Conservation (phyloP, 2,113 vertebrate species). For the Cochlearius cochlearius region DNA sequence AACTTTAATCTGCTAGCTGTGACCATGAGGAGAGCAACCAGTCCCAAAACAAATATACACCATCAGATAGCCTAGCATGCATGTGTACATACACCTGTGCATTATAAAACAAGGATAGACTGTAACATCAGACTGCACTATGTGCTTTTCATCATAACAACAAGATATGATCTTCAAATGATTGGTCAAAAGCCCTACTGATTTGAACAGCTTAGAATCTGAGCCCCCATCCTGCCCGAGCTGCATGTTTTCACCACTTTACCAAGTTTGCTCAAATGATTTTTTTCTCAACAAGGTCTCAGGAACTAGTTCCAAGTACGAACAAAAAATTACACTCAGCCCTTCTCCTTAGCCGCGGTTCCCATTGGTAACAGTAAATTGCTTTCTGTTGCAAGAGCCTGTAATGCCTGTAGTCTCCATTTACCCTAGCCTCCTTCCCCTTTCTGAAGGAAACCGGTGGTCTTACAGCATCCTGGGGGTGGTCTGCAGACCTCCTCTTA, state of each 20-base stretch:
- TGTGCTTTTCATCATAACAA: background rate
- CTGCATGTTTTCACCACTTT: background rate
- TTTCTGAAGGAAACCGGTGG: constrained; percentile 21
- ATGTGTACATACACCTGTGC: background rate
- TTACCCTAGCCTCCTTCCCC: background rate
- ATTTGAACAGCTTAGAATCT: background rate
- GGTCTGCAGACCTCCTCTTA: constrained; percentile 66
- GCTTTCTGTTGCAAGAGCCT: constrained; percentile 23
- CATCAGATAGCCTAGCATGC: background rate
- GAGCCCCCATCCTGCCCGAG: background rate
- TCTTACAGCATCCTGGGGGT: constrained; percentile 35
- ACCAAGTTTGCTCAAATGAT: background rate
- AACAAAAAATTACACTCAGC: background rate
- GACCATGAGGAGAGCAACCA: background rate
- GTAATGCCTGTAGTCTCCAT: background rate
- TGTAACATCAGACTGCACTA: background rate
- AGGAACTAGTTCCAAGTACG: background rate
- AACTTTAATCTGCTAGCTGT: background rate
- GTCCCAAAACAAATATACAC: background rate
- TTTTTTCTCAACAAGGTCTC: background rate
- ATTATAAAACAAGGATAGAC: background rate
- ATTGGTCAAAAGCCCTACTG: background rate
- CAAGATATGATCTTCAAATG: background rate
- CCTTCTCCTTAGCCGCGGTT: background rate
- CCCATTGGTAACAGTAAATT: background rate